These are phyloP conservation scores for Andrena dorsata DNA, from an alignment of 2,888 invertebrate genomes.

Conservation along the genomic window DNA sequence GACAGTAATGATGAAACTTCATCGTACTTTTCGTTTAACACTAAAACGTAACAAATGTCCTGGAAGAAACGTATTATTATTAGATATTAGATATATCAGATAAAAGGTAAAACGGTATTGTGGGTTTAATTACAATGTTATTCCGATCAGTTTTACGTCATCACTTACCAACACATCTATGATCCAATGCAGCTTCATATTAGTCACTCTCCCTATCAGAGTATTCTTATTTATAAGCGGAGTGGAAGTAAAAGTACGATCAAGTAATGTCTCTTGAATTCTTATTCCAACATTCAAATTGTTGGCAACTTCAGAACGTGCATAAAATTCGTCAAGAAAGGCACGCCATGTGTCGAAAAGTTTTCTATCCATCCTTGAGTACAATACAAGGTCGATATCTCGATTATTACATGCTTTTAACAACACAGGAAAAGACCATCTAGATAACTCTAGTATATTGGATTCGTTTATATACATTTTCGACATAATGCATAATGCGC, in stretches of 20 bases:
- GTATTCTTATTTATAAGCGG: conserved; percentile 73
- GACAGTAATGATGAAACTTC: conserved; percentile 73
- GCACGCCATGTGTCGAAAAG: conserved; percentile 77
- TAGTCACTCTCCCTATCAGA: conserved; percentile 74
- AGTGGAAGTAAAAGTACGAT: conserved; percentile 48
- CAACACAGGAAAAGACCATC: conserved; percentile 76
- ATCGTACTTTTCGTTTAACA: conserved; percentile 69
- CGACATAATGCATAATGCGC: conserved; percentile 78
- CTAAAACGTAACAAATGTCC: conserved; percentile 76
- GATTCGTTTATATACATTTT: conserved; percentile 75
- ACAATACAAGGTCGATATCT: conserved; percentile 77
- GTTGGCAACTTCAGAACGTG: conserved; percentile 59
- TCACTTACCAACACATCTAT: conserved; percentile 79
- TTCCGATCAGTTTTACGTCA: not conserved
- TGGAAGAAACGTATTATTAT: conserved; percentile 64
- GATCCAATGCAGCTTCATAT: conserved; percentile 78
- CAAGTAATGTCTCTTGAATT: conserved; percentile 73
- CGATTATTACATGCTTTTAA: conserved; percentile 65
- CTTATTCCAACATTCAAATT: conserved; percentile 67
- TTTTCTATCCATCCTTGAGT: conserved; percentile 75
- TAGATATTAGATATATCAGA: too few relatives aligned
- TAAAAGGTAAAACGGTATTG: too few relatives aligned
- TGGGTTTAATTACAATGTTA: not conserved
- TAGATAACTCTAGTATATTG: conserved; percentile 72
- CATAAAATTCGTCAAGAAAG: conserved; percentile 72